Conservation (phyloP, 2,797 vertebrate species). For the Morus bassanus region DNA sequence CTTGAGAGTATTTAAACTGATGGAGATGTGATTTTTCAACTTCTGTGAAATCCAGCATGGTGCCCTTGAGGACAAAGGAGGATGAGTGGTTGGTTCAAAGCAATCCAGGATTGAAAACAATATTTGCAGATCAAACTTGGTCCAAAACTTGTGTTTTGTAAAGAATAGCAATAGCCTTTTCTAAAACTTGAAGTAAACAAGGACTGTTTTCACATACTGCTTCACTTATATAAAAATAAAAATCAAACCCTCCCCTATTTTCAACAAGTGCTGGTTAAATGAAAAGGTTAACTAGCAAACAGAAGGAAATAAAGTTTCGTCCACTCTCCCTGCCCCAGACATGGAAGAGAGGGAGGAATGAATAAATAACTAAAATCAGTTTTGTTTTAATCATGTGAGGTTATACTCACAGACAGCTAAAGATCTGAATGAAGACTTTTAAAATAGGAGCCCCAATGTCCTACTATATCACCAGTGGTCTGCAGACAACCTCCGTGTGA, state of each 20-base stretch:
- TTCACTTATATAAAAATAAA: neutral
- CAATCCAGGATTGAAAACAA: neutral
- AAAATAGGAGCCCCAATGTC: neutral
- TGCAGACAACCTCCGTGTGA: fast-evolving
- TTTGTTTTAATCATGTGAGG: neutral
- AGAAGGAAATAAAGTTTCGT: neutral
- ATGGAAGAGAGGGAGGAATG: neutral
- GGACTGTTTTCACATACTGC: neutral
- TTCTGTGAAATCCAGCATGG: neutral
- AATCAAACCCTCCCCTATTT: neutral
- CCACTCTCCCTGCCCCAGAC: neutral
- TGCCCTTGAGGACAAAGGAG: neutral
- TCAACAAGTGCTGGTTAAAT: neutral
- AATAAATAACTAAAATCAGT: neutral
- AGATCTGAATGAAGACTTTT: neutral
- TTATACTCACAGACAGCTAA: neutral
- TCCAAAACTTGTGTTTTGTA: neutral
- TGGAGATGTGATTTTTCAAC: neutral
- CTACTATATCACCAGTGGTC: neutral
- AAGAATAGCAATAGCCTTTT: neutral
- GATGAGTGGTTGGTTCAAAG: neutral
- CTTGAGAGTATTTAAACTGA: neutral
- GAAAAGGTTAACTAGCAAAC: neutral
- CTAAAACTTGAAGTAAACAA: neutral
- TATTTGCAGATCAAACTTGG: neutral